phyloP scores from a whole-genome alignment of 2,113 vertebrate genomes.

The Corvus moneduloides region DNA sequence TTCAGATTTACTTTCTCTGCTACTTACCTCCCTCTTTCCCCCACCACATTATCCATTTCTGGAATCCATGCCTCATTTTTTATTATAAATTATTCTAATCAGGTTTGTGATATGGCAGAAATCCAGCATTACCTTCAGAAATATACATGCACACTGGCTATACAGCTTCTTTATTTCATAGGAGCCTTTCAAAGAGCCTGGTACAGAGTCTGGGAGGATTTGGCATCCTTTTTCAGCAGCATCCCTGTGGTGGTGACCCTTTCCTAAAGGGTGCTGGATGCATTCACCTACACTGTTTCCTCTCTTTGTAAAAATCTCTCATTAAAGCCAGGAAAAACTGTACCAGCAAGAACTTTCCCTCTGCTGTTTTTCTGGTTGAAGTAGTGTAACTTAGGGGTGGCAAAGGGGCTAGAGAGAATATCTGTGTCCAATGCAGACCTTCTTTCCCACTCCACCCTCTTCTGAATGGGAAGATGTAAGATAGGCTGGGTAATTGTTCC shows the following conservation, averaged over 20 bases:
- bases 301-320: neutral
- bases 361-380: neutral
- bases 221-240: neutral
- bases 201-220: neutral
- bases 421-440: neutral
- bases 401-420: neutral
- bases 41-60: neutral
- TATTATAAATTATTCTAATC: slow-evolving; percentile 40
- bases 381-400: neutral
- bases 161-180: neutral
- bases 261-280: neutral
- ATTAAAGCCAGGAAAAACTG: neutral
- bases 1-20: neutral
- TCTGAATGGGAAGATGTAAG: neutral
- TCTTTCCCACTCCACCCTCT: neutral
- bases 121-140: slow-evolving; percentile 39
- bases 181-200: neutral
- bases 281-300: neutral
- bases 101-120: slow-evolving; percentile 29
- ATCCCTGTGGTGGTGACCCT: neutral
- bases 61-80: slow-evolving; percentile 11
- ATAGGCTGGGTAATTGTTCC: neutral
- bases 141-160: neutral
- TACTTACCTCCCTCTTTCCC: neutral
- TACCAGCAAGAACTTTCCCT: neutral